Conservation (phyloP, 1,140 invertebrate species). For the Drosophila willistoni region DNA sequence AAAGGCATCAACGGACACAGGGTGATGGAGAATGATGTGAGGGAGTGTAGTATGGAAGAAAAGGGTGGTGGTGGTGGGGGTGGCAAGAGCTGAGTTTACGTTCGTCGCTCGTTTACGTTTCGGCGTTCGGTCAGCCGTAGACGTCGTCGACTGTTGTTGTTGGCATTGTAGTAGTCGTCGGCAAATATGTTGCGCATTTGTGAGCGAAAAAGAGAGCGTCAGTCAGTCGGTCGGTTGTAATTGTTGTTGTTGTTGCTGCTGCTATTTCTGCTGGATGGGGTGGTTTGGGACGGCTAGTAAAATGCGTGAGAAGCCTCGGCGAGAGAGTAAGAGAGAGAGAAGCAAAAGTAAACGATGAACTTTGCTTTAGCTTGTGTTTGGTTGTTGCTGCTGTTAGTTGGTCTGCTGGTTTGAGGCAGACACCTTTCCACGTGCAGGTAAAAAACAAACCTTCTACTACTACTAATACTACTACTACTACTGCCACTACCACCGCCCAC, state of each 20-base stretch:
- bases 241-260: slow-evolving; percentile 61
- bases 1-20: slow-evolving; percentile 33
- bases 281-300: slow-evolving; percentile 52
- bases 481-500: neutral
- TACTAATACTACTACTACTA: neutral
- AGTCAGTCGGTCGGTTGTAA: slow-evolving; percentile 50
- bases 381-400: slow-evolving; percentile 40
- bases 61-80: slow-evolving; percentile 7
- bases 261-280: slow-evolving; percentile 34
- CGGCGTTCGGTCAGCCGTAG: slow-evolving; percentile 44
- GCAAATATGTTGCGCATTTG: slow-evolving; percentile 79
- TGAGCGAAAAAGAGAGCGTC: slow-evolving; percentile 31
- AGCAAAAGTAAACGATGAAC: slow-evolving; percentile 73
- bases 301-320: slow-evolving; percentile 65
- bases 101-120: slow-evolving; percentile 41
- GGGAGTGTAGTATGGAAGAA: neutral
- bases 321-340: slow-evolving; percentile 39
- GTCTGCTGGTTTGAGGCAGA: slow-evolving; percentile 53
- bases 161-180: slow-evolving; percentile 38
- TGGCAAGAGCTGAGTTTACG: slow-evolving; percentile 34
- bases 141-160: slow-evolving; percentile 20
- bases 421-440: slow-evolving; percentile 71
- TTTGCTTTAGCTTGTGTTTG: slow-evolving; percentile 69
- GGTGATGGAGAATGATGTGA: slow-evolving; percentile 40
- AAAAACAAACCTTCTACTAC: slow-evolving; percentile 4